phyloP scores from a whole-genome alignment of 2,113 vertebrate genomes.

The Alethe diademata region DNA sequence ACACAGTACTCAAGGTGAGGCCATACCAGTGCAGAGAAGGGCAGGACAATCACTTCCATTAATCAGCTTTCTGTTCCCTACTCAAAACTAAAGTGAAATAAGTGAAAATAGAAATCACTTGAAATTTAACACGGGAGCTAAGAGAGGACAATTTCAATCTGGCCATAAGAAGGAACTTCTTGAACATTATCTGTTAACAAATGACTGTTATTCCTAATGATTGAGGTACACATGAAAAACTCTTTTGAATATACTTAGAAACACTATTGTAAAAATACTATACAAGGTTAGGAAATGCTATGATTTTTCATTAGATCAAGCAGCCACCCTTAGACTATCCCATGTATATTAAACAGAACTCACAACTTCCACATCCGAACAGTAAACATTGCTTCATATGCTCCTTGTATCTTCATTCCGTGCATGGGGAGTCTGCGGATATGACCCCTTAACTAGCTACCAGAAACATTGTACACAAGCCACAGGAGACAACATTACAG shows the following conservation, averaged over 20 bases:
- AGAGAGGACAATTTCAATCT: neutral
- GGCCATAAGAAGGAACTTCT: neutral
- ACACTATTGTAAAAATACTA: neutral
- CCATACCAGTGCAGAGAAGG: neutral
- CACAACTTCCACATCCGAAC: neutral
- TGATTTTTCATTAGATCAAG: neutral
- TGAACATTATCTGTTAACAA: neutral
- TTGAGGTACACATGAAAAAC: neutral
- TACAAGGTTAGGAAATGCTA: neutral
- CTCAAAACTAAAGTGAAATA: neutral
- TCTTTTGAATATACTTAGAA: neutral
- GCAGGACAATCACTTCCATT: neutral
- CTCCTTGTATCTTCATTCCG: fast-evolving
- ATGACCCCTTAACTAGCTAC: neutral
- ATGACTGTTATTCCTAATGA: neutral
- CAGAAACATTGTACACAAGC: neutral
- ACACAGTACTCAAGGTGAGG: neutral
- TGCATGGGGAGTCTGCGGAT: neutral
- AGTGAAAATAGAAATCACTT: neutral
- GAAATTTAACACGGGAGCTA: neutral
- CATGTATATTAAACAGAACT: neutral
- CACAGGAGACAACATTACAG: neutral
- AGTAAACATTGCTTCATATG: neutral
- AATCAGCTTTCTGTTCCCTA: neutral
- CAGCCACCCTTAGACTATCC: neutral